phyloP scores from a whole-genome alignment of 2,113 vertebrate genomes.

The Lutjanus erythropterus region DNA sequence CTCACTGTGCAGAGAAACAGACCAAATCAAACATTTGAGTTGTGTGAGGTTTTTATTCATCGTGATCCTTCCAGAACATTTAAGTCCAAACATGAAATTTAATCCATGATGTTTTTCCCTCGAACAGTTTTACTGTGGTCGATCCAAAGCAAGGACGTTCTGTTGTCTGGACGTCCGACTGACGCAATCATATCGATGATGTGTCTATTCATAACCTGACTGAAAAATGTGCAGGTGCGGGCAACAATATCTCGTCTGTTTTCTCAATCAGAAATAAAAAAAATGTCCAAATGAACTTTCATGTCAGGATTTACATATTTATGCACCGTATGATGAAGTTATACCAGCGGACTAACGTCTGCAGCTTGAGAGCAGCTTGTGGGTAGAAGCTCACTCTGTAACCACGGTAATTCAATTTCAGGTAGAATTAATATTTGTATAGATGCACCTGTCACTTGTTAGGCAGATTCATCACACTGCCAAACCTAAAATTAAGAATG shows the following conservation, averaged over 20 bases:
- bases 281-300: not conserved
- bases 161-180: slow-evolving; percentile 27
- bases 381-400: too few species aligned
- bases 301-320: not conserved
- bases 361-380: not conserved
- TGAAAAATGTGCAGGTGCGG: slow-evolving; percentile 4
- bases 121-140: slow-evolving; percentile 21
- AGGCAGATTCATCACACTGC: not conserved
- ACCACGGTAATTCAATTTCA: not conserved
- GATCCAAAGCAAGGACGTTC: slow-evolving; percentile 22
- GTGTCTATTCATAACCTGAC: slow-evolving; percentile 6
- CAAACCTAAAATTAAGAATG: not conserved
- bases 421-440: not conserved
- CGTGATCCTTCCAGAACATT: not conserved
- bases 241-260: not conserved
- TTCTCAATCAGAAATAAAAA: not conserved
- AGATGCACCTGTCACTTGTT: not conserved
- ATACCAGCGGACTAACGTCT: not conserved
- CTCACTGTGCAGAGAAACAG: not conserved
- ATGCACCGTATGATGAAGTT: not conserved
- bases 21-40: not conserved
- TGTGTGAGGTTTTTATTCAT: not conserved
- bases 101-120: slow-evolving; percentile 20
- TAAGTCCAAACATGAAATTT: slow-evolving; percentile 9
- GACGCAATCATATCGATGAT: slow-evolving; percentile 24